Conservation (phyloP, 2,113 vertebrate genomes). For the Eulacestoma nigropectus region DNA sequence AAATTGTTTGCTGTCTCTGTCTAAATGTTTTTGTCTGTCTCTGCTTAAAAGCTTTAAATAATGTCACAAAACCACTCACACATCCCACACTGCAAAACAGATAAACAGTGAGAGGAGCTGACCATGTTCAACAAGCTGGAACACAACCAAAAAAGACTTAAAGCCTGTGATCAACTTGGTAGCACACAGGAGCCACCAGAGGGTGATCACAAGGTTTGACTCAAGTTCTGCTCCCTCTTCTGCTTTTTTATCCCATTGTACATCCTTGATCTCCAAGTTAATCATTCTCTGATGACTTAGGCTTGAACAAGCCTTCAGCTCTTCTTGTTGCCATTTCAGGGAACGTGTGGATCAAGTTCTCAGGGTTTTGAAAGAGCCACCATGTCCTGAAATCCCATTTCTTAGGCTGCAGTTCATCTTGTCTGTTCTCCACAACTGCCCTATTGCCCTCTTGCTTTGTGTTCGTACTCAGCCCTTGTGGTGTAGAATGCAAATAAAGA, state of each 20-base stretch:
- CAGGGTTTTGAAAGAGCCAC: neutral
- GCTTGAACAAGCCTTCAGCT: neutral
- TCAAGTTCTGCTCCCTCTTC: neutral
- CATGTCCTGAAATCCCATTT: neutral
- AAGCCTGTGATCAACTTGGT: neutral
- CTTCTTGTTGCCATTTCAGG: neutral
- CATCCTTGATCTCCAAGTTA: neutral
- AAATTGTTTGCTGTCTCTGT: neutral
- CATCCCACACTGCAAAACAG: neutral
- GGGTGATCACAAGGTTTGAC: neutral
- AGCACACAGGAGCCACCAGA: neutral
- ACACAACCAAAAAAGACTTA: neutral
- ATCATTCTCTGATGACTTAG: neutral
- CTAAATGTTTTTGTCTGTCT: slow-evolving; percentile 15
- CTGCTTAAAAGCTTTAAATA: slow-evolving; percentile 21
- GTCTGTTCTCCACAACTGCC: neutral
- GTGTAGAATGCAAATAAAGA: neutral
- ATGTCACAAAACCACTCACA: neutral
- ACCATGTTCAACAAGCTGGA: neutral
- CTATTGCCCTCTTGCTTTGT: neutral
- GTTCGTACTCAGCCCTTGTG: neutral
- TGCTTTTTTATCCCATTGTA: neutral
- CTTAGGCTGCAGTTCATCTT: neutral
- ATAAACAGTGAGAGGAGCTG: neutral
- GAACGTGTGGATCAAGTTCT: neutral